Base-by-base conservation (phyloP, 2,113 vertebrate genomes). In the Ceyx melanurus region DNA sequence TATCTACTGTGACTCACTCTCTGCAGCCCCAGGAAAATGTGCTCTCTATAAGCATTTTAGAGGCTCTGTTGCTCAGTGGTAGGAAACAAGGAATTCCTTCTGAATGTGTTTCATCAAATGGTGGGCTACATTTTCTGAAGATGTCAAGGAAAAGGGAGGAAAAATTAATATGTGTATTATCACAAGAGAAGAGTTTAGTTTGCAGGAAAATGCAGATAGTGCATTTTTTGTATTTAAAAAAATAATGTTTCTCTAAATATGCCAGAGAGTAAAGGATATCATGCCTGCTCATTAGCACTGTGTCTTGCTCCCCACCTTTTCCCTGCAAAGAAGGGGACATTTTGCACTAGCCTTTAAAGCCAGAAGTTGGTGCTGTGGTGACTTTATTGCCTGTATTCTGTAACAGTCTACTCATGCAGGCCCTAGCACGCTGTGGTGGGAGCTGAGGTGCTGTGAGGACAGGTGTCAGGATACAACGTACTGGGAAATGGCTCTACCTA, bases 41-140 rank as follows among this genome's bases (percentile, higher is more conserved):
- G 74, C 72, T 93, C 48, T 87, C 77, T 68, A 10, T 65, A 92
- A 90, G 61, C 68, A 64, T 89, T 92, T 93, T 56, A 91, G 75
- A 90, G 54, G 13, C 18, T 87, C 29, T 57, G 19, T 72, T 86
- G 19, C 78, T 85, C 48, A 29, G 42, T 33, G 57, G 37, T 81
- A 86, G n/a, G 88, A 74, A 81, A 75, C 25, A 80, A 87, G 9
- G 33, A 89, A 94, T 82, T 89, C 75, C 31, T 78, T 89, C 43
- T 1, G 3, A 94, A 78, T 64, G 20, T 37, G 11, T 87, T 95
- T 80, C 26, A 77, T 66, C 65, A 70, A 94, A 94, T 17, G 42
- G 75, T 86, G 64, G 31, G 28, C n/a, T 86, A 78, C 48, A 58
- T 77, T 88, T 72, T 78, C 29, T 18, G 43, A 78, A 80, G 48